These are phyloP conservation scores for Microcebus ravelobensis DNA, from an alignment of 2,113 vertebrate genomes.

Conservation along the genomic window DNA sequence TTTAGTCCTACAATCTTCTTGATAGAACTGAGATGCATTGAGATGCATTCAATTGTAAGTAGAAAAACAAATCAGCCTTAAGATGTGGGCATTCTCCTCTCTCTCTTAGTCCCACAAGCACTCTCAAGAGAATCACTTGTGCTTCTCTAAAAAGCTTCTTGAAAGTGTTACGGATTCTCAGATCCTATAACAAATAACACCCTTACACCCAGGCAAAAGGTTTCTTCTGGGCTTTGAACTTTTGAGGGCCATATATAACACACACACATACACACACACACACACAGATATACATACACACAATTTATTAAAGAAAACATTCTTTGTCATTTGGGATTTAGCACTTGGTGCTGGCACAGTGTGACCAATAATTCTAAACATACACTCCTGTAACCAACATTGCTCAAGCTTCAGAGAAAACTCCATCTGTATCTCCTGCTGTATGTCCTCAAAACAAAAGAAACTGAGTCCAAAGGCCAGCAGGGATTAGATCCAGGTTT, in stretches of 20 bases:
- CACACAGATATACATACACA: fast-evolving
- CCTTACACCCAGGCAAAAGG: background rate
- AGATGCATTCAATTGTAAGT: background rate
- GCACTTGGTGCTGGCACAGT: background rate
- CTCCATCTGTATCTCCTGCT: background rate
- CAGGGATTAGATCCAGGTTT: background rate
- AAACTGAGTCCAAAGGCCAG: background rate
- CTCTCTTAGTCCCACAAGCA: too few relatives aligned
- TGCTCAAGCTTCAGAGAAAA: background rate
- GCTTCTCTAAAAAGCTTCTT: background rate
- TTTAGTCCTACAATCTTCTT: background rate
- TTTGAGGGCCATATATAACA: background rate
- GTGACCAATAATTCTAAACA: background rate
- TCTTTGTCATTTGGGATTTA: background rate
- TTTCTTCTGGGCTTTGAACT: background rate
- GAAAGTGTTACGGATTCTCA: background rate
- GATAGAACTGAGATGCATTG: background rate
- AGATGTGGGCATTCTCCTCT: background rate
- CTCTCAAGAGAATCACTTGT: background rate
- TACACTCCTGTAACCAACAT: background rate
- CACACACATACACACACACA: background rate
- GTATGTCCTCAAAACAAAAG: background rate
- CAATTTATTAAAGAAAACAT: background rate
- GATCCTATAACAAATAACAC: background rate
- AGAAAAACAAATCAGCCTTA: background rate